These are phyloP conservation scores for Chloroceryle amazona DNA, from an alignment of 2,797 vertebrate species.

Conservation along the genomic window DNA sequence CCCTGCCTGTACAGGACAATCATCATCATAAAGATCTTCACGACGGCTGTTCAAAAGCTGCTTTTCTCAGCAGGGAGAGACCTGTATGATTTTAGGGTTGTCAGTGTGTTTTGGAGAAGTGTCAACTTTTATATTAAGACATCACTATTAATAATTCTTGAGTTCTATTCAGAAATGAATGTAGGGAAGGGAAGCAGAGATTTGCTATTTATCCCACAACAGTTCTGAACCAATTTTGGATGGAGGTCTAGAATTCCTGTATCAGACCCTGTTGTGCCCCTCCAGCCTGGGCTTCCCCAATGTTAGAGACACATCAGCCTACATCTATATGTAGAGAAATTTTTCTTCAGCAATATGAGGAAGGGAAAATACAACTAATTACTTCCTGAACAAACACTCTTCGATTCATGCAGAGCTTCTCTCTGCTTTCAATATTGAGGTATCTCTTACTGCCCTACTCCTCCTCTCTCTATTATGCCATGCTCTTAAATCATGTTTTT, in stretches of 20 bases:
- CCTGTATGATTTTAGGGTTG: background rate
- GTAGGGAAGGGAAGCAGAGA: background rate
- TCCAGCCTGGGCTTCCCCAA: background rate
- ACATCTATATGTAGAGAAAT: background rate
- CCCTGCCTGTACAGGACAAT: background rate
- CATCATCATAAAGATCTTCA: background rate
- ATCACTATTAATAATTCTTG: background rate
- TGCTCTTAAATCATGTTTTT: background rate
- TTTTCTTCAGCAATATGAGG: background rate
- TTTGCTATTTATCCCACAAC: background rate
- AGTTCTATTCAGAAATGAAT: background rate
- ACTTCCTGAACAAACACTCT: background rate
- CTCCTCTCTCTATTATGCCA: background rate
- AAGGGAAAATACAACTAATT: background rate
- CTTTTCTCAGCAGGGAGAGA: background rate
- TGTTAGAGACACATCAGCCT: background rate
- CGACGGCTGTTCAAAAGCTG: background rate
- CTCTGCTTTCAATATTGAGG: background rate
- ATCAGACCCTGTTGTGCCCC: background rate
- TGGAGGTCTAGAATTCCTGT: background rate
- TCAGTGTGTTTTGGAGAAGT: background rate
- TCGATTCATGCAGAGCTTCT: fast-evolving
- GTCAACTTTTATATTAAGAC: background rate
- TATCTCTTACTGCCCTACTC: background rate
- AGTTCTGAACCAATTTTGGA: background rate